These are phyloP conservation scores for Oophaga sylvatica DNA, from an alignment of 2,797 vertebrate genomes.

Conservation along the genomic window DNA sequence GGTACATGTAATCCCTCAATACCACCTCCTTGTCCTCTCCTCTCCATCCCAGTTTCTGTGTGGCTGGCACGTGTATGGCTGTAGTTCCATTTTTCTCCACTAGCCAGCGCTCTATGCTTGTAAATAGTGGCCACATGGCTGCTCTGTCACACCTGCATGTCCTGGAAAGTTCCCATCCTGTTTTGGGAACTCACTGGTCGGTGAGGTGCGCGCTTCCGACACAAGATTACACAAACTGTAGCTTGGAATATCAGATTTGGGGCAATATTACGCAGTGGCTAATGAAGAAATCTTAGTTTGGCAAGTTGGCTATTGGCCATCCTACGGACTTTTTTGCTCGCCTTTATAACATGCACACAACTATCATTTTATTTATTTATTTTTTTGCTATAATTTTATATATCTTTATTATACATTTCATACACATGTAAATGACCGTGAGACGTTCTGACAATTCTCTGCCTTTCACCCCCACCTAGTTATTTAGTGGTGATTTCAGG, in stretches of 20 bases:
- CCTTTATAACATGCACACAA: not conserved
- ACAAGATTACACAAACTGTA: not conserved
- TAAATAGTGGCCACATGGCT: not conserved
- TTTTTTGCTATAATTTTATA: not conserved
- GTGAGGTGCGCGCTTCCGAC: slow-evolving; percentile 2
- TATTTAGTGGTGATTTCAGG: not conserved
- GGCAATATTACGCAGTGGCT: not conserved
- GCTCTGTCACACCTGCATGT: slow-evolving; percentile 30
- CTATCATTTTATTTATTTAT: not conserved
- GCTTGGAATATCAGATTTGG: not conserved
- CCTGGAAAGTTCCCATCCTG: slow-evolving; percentile 31
- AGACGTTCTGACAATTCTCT: not conserved
- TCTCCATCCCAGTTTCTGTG: not conserved
- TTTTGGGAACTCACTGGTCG: slow-evolving; percentile 1
- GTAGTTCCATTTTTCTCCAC: slow-evolving; percentile 51
- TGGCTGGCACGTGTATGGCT: not conserved
- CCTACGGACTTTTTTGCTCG: not conserved
- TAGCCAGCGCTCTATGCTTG: slow-evolving; percentile 66
- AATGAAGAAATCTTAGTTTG: not conserved
- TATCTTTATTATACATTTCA: not conserved
- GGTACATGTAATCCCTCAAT: not conserved
- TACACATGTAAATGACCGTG: not conserved
- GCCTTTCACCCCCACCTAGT: not conserved
- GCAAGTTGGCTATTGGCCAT: not conserved
- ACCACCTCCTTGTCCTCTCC: not conserved